phyloP scores from a whole-genome alignment of 1,140 invertebrate species.

The Linepithema humile region DNA sequence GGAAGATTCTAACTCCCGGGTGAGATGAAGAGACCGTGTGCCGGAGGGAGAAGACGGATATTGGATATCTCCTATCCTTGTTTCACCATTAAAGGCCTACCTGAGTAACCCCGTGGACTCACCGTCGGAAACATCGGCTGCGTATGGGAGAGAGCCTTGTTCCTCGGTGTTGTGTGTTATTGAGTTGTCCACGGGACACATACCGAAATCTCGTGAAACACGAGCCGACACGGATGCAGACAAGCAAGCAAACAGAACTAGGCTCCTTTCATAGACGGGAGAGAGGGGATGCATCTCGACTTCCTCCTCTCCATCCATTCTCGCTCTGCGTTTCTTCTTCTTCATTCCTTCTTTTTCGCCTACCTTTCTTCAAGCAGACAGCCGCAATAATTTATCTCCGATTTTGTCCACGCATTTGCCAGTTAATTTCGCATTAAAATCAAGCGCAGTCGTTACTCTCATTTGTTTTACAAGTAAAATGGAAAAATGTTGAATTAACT shows the following conservation, averaged over 20 bases:
- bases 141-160: conserved; percentile 66
- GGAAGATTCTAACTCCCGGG: conserved; percentile 54
- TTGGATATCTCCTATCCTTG: conserved; percentile 59
- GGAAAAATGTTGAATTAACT: background rate
- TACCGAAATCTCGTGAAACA: conserved; percentile 78
- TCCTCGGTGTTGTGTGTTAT: conserved; percentile 75
- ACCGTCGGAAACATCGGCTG: conserved; percentile 62
- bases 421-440: background rate
- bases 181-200: conserved; percentile 78
- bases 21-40: background rate
- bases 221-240: conserved; percentile 79
- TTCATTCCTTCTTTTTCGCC: background rate
- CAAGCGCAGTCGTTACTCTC: background rate
- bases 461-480: background rate
- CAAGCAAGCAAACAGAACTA: conserved; percentile 76
- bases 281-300: conserved; percentile 65
- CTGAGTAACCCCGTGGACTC: conserved; percentile 74
- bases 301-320: no score
- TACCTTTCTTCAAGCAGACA: background rate
- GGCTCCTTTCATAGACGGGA: conserved; percentile 54
- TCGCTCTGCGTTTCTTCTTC: no score
- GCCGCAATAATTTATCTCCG: background rate
- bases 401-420: conserved; percentile 11
- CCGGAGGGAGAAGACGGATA: conserved; percentile 5
- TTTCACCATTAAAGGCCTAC: conserved; percentile 72